Evolutionary conservation across 2,888 invertebrate genomes (phyloP), one percentile per base, ranked within the genome.

Genomic region (Saturnia japonica): DNA sequence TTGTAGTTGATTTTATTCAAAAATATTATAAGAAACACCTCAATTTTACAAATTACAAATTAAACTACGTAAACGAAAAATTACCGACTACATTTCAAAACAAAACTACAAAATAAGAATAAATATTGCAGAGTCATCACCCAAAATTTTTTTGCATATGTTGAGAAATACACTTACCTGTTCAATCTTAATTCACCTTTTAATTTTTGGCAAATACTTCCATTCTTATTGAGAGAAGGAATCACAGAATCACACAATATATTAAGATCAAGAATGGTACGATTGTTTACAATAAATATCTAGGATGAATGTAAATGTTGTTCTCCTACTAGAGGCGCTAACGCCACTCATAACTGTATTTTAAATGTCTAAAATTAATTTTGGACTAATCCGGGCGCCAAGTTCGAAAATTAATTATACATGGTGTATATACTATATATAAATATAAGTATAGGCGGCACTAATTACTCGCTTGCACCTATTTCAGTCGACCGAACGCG

Each of bases 401-500:
- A 90, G 82, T 86, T 79, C 77, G 75, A 40, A 60, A 14, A 64
- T n/a, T 40, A 40, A 19, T 64, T 64, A 64, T 40, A 64, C 40
- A 40, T 64, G 19, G 0, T 64, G n/a, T 77, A 82, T 75, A 80
- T 77, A 80, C 75, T 73, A 79, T 77, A 76, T 78, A 83, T 82
- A 34, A 4, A 6, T 34, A n/a, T n/a, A n/a, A n/a, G 83, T 78
- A 76, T 78, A 83, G 81, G 83, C 88, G 81, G 79, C 78, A 80
- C 86, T 89, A 89, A 89, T 91, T 88, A 86, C 84, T 82, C 71
- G 74, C 82, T 73, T 83, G 86, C 85, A 88, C 86, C 85, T 90
- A 88, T 90, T 93, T 91, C 90, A 90, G 88, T 84, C 89, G 85
- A 78, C 81, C 80, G 78, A 82, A 79, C 86, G 85, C 83, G 85